Conservation (phyloP, 2,797 vertebrate genomes). For the Hippocampus kuda region DNA sequence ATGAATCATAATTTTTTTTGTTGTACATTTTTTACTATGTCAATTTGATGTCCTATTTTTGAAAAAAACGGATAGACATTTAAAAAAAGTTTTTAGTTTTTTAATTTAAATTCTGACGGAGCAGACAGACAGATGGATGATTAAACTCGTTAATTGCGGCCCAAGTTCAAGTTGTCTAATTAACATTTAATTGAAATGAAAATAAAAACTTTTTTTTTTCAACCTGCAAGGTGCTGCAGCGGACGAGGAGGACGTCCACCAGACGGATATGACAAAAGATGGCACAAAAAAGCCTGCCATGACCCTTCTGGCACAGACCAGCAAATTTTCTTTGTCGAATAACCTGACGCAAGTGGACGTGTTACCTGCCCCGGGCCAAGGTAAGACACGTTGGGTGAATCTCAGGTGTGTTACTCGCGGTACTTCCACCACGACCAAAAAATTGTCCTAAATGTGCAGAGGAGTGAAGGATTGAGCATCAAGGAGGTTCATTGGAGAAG, state of each 20-base stretch:
- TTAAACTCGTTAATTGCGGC: no score
- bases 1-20: no score
- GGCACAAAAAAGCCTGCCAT: neutral
- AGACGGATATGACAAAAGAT: neutral
- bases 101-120: no score
- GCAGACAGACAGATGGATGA: no score
- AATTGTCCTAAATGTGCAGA: no score
- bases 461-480: no score
- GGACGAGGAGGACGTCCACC: neutral
- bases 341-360: constrained; percentile 37
- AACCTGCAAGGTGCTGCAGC: neutral
- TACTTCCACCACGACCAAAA: no score
- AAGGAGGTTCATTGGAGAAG: no score
- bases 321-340: constrained; percentile 18
- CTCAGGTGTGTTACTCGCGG: neutral
- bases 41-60: no score
- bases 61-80: no score
- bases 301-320: neutral
- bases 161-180: neutral
- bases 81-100: neutral
- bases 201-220: neutral
- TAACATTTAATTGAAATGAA: neutral
- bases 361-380: constrained; percentile 42
- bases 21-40: no score
- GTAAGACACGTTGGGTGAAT: constrained; percentile 21